Evolutionary conservation across 2,888 invertebrate species (phyloP).

Genomic region (Eremobia ochroleuca): DNA sequence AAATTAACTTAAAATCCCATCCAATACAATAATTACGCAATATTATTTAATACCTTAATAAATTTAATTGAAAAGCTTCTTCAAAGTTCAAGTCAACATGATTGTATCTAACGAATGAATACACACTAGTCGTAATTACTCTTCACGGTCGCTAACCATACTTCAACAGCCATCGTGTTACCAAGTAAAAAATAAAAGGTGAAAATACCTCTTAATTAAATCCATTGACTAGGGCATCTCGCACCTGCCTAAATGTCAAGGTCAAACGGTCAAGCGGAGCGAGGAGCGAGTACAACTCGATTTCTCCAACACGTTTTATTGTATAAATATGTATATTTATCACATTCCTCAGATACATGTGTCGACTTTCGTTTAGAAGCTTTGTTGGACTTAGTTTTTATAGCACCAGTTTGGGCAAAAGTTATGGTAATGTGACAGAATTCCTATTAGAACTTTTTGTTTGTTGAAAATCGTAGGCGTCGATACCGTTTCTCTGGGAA

Average conservation of each 20-base stretch:
- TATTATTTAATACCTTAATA: slow-evolving; percentile 6
- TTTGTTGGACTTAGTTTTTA: slow-evolving; percentile 64
- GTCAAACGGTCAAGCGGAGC: slow-evolving; percentile 79
- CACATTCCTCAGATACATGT: slow-evolving; percentile 76
- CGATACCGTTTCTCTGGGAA: slow-evolving; percentile 58
- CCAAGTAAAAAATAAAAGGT: slow-evolving; percentile 35
- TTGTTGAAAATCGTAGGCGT: slow-evolving; percentile 55
- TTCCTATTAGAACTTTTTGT: slow-evolving; percentile 57
- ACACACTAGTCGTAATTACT: slow-evolving; percentile 19
- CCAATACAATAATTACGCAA: slow-evolving; percentile 17
- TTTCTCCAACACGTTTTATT: slow-evolving; percentile 84
- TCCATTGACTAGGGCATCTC: slow-evolving; percentile 59
- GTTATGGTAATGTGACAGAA: slow-evolving; percentile 68
- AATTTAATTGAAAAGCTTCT: slow-evolving; percentile 29
- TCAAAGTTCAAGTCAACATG: slow-evolving; percentile 12
- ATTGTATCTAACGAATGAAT: slow-evolving; percentile 19
- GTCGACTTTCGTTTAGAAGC: slow-evolving; percentile 68
- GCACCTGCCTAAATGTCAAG: slow-evolving; percentile 83
- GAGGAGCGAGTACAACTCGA: slow-evolving; percentile 75
- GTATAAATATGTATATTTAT: slow-evolving; percentile 79
- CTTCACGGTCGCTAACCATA: slow-evolving; percentile 36
- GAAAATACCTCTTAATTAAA: slow-evolving; percentile 66
- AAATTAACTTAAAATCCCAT: slow-evolving; percentile 4
- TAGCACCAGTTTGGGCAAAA: slow-evolving; percentile 68
- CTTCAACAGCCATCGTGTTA: slow-evolving; percentile 7